Evolutionary conservation across 1,140 invertebrate species (phyloP), one percentile per base, ranked within the genome.

Genomic region (Agraylea sexmaculata): DNA sequence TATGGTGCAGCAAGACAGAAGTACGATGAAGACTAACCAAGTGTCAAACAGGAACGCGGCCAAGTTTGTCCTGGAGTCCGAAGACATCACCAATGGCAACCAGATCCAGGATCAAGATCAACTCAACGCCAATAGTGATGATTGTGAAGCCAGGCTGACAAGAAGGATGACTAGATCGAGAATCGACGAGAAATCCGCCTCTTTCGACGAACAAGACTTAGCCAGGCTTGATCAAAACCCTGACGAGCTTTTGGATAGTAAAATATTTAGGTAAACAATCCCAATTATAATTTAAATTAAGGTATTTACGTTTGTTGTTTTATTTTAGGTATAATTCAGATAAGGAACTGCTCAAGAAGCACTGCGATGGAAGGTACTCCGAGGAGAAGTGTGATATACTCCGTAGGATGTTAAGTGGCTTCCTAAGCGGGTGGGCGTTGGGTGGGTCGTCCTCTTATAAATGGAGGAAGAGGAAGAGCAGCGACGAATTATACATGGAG

Each of bases 401-500:
- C 22, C 37, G 37, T 15, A 43, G 43, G 34, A 31, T 46, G 20
- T 18, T 49, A 10, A 43, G 42, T 11, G 41, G 47, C 1, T 43
- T 49, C 15, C 33, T 49, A 1, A 36, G 47, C 25, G 41, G 47
- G 8, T 22, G 17, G n/a, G 29, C 37, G 31, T 35, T 38, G 3
- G 18, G 36, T 3, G 42, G 39, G 16, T 44, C 21, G 10, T 19
- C 19, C 15, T 27, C 31, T 4, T 34, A 33, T 15, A 43, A 43
- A 10, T 47, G 46, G 46, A 17, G 43, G 36, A 49, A 39, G 33
- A 11, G 47, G 15, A 66, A 64, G 47, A 66, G 64, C 15, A 68
- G 64, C 42, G 51, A 58, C 12, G 65, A 69, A 43, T 54, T 70
- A 10, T 68, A 66, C 43, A 63, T 62, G 41, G 68, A 70, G 50